These are phyloP conservation scores for Griposia aprilina DNA, from an alignment of 2,888 invertebrate genomes.

Conservation along the genomic window DNA sequence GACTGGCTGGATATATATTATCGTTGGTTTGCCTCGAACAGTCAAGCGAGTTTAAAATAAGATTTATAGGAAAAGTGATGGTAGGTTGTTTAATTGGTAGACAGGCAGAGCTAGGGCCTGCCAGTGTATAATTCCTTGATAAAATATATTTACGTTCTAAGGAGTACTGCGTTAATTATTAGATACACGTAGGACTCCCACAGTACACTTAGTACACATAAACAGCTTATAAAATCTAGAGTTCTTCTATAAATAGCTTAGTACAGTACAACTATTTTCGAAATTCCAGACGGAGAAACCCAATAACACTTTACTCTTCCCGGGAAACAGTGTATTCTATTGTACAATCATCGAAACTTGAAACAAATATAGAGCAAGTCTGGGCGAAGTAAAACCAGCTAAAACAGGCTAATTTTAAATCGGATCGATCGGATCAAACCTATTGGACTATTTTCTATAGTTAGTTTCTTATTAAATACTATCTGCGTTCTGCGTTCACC, in stretches of 20 bases:
- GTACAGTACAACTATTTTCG: neutral
- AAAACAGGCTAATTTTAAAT: slow-evolving; percentile 44
- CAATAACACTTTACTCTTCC: no score
- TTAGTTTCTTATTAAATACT: neutral
- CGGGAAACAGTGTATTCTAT: neutral
- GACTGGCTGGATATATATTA: no score
- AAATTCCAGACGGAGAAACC: no score
- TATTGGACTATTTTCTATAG: slow-evolving; percentile 17
- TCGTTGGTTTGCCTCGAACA: no score
- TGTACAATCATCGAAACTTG: slow-evolving; percentile 4
- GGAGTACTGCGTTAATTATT: no score
- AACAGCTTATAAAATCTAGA: neutral
- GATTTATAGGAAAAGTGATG: no score
- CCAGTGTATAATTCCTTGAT: no score
- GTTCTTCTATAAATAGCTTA: neutral
- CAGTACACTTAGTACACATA: neutral
- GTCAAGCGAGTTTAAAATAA: no score
- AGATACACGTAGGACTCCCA: no score
- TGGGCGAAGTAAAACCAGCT: slow-evolving; percentile 2
- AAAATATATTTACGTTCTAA: no score
- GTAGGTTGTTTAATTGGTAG: no score
- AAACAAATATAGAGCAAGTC: slow-evolving; percentile 22
- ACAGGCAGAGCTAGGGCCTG: no score
- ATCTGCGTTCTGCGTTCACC: neutral
- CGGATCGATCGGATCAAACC: slow-evolving; percentile 31